Conservation (phyloP, 2,888 invertebrate species). For the Amphipoea oculea region DNA sequence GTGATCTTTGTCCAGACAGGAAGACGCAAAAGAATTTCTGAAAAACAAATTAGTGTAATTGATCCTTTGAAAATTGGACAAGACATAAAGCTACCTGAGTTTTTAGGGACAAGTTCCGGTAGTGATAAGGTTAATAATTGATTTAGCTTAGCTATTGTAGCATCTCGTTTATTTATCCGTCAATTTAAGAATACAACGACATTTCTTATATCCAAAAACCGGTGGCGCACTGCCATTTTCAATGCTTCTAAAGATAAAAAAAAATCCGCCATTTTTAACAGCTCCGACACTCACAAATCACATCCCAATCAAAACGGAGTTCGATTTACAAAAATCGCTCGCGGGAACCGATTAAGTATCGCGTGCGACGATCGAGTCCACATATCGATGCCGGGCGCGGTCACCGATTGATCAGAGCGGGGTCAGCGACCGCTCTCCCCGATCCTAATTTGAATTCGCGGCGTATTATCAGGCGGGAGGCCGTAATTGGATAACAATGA, state of each 20-base stretch:
- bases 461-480: conserved; percentile 89
- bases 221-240: conserved; percentile 1
- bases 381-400: conserved; percentile 78
- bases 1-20: not conserved
- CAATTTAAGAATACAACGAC: not conserved
- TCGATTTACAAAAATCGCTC: conserved; percentile 64
- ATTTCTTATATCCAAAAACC: conserved; percentile 1
- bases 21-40: not conserved
- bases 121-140: not conserved
- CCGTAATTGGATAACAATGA: conserved; percentile 90
- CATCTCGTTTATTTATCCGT: not conserved
- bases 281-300: conserved; percentile 59
- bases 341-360: conserved; percentile 67
- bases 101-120: not conserved
- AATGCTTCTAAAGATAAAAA: conserved; percentile 29
- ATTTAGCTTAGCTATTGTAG: not conserved
- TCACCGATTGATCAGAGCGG: conserved; percentile 86
- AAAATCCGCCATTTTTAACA: conserved; percentile 39
- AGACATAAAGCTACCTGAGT: not conserved
- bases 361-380: conserved; percentile 69
- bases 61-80: not conserved
- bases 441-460: conserved; percentile 90
- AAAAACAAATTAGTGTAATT: not conserved
- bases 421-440: conserved; percentile 89
- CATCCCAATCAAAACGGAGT: conserved; percentile 56